Evolutionary conservation across 2,113 vertebrate species (phyloP).

Genomic region (Prolemur simus): DNA sequence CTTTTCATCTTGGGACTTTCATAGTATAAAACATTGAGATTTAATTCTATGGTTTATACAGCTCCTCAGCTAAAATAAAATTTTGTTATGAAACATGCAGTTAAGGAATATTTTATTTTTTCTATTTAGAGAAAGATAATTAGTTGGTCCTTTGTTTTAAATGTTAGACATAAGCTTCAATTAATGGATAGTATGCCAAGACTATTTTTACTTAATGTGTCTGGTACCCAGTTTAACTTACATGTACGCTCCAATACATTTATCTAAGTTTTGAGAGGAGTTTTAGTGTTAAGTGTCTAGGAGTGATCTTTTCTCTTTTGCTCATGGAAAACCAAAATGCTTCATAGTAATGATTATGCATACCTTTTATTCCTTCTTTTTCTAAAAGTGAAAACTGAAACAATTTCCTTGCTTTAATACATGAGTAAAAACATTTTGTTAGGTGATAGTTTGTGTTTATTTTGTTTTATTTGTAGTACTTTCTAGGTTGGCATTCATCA

Average conservation of each 20-base stretch:
- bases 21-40: background rate
- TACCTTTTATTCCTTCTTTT: background rate
- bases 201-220: slow-evolving; percentile 22
- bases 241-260: background rate
- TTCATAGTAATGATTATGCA: background rate
- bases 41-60: background rate
- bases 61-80: background rate
- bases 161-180: background rate
- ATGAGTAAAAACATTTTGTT: background rate
- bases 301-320: background rate
- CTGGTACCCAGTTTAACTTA: background rate
- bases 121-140: background rate
- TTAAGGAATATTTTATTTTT: background rate
- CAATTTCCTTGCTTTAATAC: background rate
- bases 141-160: slow-evolving; percentile 45
- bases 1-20: background rate
- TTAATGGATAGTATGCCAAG: background rate
- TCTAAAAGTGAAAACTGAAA: background rate
- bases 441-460: background rate
- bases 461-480: background rate
- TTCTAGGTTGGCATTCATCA: background rate
- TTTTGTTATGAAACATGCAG: background rate
- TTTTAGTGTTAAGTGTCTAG: background rate
- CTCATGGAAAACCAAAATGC: background rate
- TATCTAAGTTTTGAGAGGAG: background rate